A percentile compares a stretch with the other conserved stretches of the same genome.
Evolutionary conservation across 2,888 invertebrate species (phyloP).

Genomic region (Anaspis maculata): DNA sequence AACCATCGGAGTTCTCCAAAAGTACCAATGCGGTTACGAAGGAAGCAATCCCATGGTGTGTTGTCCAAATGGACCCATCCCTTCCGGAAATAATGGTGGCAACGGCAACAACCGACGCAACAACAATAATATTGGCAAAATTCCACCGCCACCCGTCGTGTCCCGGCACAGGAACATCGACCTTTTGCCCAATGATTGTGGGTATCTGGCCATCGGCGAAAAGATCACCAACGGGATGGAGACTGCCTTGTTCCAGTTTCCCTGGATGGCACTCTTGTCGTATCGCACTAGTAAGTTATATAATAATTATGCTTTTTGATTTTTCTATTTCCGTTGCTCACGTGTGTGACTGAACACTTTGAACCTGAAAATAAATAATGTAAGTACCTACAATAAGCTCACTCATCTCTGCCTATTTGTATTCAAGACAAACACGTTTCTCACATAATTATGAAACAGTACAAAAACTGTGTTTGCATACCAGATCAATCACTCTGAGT

Average conservation of each 20-base stretch:
- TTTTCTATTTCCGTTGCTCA: not conserved
- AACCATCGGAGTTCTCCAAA: slow-evolving; percentile 10
- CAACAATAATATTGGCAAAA: slow-evolving; percentile 34
- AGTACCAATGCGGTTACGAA: slow-evolving; percentile 38
- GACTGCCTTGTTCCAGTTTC: slow-evolving; percentile 56
- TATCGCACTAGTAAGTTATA: slow-evolving; percentile 37
- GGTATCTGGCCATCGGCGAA: slow-evolving; percentile 42
- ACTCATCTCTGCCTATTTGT: too few relatives aligned
- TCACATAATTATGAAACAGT: too few relatives aligned
- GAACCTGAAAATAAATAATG: too few relatives aligned
- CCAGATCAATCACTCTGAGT: too few relatives aligned
- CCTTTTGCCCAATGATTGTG: slow-evolving; percentile 46
- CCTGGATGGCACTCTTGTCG: slow-evolving; percentile 68
- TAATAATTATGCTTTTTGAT: not conserved
- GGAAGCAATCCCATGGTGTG: slow-evolving; percentile 30
- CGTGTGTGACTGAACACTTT: not conserved
- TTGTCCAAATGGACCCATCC: slow-evolving; percentile 12
- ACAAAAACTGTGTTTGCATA: too few relatives aligned
- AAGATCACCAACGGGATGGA: slow-evolving; percentile 54
- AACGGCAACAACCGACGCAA: slow-evolving; percentile 2
- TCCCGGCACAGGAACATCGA: slow-evolving; percentile 33
- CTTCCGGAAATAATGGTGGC: not conserved
- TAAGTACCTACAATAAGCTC: too few relatives aligned
- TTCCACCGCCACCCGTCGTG: slow-evolving; percentile 35
- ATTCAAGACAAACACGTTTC: too few relatives aligned